Base-by-base conservation (phyloP, 2,888 invertebrate species). In the Anthophora plumipes region DNA sequence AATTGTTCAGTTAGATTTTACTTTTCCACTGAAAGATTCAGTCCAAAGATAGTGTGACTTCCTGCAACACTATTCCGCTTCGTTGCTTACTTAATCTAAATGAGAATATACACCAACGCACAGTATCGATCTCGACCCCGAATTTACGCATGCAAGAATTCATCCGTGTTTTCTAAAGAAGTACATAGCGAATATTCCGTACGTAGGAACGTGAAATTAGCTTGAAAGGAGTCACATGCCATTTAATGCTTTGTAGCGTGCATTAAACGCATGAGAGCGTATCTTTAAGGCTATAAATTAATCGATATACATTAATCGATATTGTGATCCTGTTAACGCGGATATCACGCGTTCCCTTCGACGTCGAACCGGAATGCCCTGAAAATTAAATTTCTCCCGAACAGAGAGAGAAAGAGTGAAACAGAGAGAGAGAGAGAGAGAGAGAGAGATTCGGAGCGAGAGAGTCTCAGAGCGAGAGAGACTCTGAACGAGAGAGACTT, bases 311-410 rank as follows among this genome's bases (percentile, higher is more conserved):
- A 25, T 50, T 50, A 20, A 43, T 68, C 60, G 52, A 60, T 68
- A 68, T 17, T 25, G 41, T 41, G 50, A 25, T 59, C 37, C 37
- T 12, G 37, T 50, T 52, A 43, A 43, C 37, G 22, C 43, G 22
- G 39, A 50, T 31, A 59, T 46, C 68, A 14, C 55, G 37, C 17
- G n/a, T 60, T 22, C 61, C 41, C 43, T n/a, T n/a, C 52, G 0
- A 22, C 52, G 9, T 22, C 22, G 14, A 22, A 22, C n/a, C 22
- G 6, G 52, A 7, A 43, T 31, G 31, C 46, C 39, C 12, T 37
- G 8, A 11, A 59, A 73, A 67, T 43, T 14, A 61, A 75, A 77
- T 75, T 75, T 68, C 67, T 75, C 57, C 20, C 41, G 25, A 17
- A 12, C 2, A n/a, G 25, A 3, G n/a, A 5, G n/a, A n/a, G n/a